Evolutionary conservation across 2,888 invertebrate genomes (phyloP).

Genomic region (Drosophila tanythrix): DNA sequence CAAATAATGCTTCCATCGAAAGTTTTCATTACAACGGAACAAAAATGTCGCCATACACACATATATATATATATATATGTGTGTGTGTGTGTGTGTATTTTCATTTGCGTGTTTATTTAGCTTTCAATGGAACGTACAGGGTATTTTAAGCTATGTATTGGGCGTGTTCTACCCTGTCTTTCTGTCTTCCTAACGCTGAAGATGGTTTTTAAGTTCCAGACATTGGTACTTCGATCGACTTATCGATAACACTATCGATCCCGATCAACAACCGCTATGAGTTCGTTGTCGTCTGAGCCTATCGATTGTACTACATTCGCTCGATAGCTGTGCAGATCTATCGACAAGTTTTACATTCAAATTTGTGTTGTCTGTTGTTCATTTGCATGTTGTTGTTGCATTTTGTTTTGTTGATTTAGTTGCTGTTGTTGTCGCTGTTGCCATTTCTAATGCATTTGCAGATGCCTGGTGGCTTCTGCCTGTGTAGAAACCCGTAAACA

Average conservation of each 20-base stretch:
- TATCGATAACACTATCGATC: neutral
- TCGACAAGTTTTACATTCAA: neutral
- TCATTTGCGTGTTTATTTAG: conserved; percentile 20
- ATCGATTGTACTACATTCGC: neutral
- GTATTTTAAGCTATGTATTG: neutral
- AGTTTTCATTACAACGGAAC: conserved; percentile 33
- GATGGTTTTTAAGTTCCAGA: neutral
- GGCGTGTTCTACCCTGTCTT: neutral
- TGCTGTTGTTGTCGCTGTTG: conserved; percentile 4
- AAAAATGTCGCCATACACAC: neutral
- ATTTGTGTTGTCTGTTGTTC: conserved; percentile 17
- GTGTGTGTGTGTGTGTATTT: conserved; percentile 1
- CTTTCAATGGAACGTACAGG: neutral
- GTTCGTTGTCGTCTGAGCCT: neutral
- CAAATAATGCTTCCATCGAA: conserved; percentile 23
- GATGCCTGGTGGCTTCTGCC: conserved; percentile 35
- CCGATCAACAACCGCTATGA: neutral
- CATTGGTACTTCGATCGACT: neutral
- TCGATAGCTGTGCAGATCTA: neutral
- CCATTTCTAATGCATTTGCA: conserved; percentile 19
- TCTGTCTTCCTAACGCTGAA: neutral
- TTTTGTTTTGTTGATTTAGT: neutral
- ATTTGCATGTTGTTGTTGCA: conserved; percentile 8
- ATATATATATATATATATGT: neutral
- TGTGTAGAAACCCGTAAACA: conserved; percentile 52